Evolutionary conservation across 2,113 vertebrate genomes (phyloP).

Genomic region (Campylomormyrus tamandua): DNA sequence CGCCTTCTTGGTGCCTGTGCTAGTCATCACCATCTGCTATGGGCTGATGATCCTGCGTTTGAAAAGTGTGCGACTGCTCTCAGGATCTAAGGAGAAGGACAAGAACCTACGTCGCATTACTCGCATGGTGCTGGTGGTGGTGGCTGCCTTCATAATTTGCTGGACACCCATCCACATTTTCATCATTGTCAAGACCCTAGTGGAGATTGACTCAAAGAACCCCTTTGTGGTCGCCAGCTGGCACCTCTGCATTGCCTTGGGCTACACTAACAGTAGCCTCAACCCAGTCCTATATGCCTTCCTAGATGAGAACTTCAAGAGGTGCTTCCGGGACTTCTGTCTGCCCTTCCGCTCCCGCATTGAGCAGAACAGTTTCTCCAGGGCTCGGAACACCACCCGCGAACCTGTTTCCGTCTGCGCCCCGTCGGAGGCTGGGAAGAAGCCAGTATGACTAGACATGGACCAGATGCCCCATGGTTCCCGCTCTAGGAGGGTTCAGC

Average conservation of each 20-base stretch:
- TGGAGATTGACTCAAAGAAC: constrained; percentile 74
- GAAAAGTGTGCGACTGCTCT: constrained; percentile 87
- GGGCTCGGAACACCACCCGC: constrained; percentile 55
- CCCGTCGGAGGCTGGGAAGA: constrained; percentile 48
- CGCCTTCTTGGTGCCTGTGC: constrained; percentile 83
- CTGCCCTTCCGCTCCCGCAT: constrained; percentile 59
- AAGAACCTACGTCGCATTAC: constrained; percentile 87
- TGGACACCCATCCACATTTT: constrained; percentile 98
- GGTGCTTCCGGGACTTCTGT: constrained; percentile 91
- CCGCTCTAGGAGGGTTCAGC: constrained; percentile 33
- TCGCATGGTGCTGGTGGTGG: constrained; percentile 92
- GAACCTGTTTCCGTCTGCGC: constrained; percentile 72
- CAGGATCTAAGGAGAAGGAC: constrained; percentile 92
- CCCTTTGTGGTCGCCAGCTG: constrained; percentile 78
- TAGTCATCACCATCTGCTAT: constrained; percentile 92
- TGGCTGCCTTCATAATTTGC: constrained; percentile 91
- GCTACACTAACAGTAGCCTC: constrained; percentile 95
- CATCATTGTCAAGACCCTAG: constrained; percentile 85
- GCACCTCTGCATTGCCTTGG: constrained; percentile 92
- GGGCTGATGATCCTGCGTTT: constrained; percentile 89
- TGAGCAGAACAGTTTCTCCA: constrained; percentile 74
- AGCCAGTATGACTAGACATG: constrained; percentile 71
- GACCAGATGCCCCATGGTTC: constrained; percentile 41
- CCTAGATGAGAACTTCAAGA: constrained; percentile 94
- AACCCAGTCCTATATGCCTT: constrained; percentile 93